Base-by-base conservation (phyloP, 2,888 invertebrate species). In the Acholoe squamosa region DNA sequence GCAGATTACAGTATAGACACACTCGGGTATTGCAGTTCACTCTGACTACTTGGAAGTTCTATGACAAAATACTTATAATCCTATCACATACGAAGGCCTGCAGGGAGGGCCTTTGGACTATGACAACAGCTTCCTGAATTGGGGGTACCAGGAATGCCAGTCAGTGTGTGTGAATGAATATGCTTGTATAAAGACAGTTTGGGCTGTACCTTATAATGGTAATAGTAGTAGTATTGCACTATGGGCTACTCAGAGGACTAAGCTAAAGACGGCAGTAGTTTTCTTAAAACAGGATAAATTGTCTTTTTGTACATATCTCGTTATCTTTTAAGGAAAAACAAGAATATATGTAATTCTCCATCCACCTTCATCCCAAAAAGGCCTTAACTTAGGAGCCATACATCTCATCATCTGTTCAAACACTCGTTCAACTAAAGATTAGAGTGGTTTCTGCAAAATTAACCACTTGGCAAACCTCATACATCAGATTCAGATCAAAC, bases 41-140 rank as follows among this genome's bases (percentile, higher is more conserved):
- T 71, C 31, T 33, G 19, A 54, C 86, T 54, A 86, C 86, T 54
- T 86, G 86, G 86, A 86, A 86, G 86, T 86, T 86, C 86, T 86
- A 86, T 86, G 86, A 86, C 86, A 86, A 86, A 86, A 86, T 86
- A 54, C 86, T 86, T 86, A 86, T 54, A 54, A 86, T 86, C 31
- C 86, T 86, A 86, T 86, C 86, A 86, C 86, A 86, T 86, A 86
- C 86, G 56, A 54, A 86, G 86, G 86, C 86, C 16, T 52, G 54
- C n/a, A n/a, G n/a, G n/a, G n/a, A n/a, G n/a, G 52, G 86, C 86
- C 86, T 86, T 54, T 86, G 86, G 86, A 86, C 54, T 86, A 86
- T 86, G 52, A 86, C 86, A 86, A 86, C 54, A 86, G 86, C 52
- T 56, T 86, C 86, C 86, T 86, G 86, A 54, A 19, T 54, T 86